phyloP scores from a whole-genome alignment of 2,797 vertebrate genomes.

The Petrocephalus schoutedeni region DNA sequence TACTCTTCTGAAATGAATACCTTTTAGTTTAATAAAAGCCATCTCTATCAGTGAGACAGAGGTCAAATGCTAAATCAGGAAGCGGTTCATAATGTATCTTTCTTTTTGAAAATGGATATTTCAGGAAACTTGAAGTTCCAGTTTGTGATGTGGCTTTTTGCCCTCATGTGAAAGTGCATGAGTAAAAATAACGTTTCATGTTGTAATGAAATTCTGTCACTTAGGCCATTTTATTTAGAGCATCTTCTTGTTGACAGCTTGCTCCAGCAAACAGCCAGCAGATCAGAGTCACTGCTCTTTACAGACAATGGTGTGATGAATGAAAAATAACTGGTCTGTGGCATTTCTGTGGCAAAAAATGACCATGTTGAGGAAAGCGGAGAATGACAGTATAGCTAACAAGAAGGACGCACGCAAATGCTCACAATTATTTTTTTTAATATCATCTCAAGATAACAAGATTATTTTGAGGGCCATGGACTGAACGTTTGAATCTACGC shows the following conservation, averaged over 20 bases:
- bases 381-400: background rate
- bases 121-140: background rate
- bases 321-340: background rate
- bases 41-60: background rate
- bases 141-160: background rate
- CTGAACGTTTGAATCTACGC: background rate
- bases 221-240: background rate
- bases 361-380: background rate
- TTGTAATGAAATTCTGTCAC: background rate
- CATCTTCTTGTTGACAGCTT: background rate
- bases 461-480: background rate
- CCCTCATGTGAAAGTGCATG: background rate
- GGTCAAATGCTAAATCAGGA: background rate
- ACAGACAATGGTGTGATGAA: background rate
- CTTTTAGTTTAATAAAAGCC: background rate
- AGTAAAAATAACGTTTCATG: background rate
- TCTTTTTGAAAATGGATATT: background rate
- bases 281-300: background rate
- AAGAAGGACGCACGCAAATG: background rate
- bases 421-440: background rate
- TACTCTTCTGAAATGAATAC: background rate
- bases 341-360: background rate
- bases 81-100: background rate
- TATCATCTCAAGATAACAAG: background rate
- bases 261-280: background rate